Evolutionary conservation across 2,888 invertebrate genomes (phyloP).

Genomic region (Mythimna lalbum): DNA sequence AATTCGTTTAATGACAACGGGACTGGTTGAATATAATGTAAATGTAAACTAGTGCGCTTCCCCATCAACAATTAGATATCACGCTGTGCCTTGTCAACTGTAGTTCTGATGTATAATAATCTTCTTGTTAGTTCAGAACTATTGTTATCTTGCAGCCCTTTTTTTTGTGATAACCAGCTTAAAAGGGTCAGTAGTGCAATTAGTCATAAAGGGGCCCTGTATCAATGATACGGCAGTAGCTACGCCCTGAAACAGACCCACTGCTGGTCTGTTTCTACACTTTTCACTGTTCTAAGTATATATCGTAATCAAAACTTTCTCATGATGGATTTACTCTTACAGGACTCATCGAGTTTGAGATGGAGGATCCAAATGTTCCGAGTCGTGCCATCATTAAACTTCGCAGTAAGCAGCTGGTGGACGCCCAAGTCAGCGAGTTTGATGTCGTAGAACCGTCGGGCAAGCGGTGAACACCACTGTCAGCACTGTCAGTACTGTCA

Average conservation of each 20-base stretch:
- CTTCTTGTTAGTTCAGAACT: not conserved
- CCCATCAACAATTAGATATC: no score
- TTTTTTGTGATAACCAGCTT: not conserved
- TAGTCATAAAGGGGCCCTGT: no score
- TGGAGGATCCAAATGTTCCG: conserved; percentile 88
- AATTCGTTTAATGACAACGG: no score
- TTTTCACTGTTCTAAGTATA: not conserved
- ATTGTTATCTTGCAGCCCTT: not conserved
- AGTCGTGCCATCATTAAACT: conserved; percentile 88
- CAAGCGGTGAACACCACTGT: conserved; percentile 69
- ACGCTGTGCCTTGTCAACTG: not conserved
- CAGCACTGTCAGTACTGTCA: not conserved
- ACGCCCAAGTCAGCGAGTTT: conserved; percentile 88
- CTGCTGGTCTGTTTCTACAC: not conserved
- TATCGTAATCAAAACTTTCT: not conserved
- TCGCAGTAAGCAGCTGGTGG: conserved; percentile 89
- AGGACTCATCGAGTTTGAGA: conserved; percentile 88
- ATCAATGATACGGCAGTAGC: no score
- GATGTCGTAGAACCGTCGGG: conserved; percentile 77
- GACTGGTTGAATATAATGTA: no score
- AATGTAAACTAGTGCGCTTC: no score
- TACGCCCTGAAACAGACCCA: not conserved
- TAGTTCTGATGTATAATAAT: not conserved
- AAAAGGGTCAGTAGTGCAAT: no score
- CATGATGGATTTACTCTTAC: conserved; percentile 33